Percentiles rank a stretch among this genome's conserved stretches.
phyloP scores from a whole-genome alignment of 2,797 vertebrate species.

The Brotula barbata region DNA sequence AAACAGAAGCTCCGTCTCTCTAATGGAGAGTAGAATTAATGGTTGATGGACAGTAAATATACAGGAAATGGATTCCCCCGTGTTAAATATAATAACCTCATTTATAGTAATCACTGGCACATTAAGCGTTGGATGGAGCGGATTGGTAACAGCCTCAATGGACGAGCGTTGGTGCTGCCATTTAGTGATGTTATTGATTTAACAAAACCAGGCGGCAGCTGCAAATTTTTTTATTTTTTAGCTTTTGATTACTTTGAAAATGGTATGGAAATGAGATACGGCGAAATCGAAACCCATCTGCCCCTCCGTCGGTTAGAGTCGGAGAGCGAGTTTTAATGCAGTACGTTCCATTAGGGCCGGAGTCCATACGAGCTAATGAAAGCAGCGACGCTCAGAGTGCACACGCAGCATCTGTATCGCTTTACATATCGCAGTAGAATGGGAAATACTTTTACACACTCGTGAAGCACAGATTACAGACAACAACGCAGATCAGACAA shows the following conservation, averaged over 20 bases:
- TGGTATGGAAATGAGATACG: slow-evolving; percentile 46
- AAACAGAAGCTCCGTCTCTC: slow-evolving; percentile 49
- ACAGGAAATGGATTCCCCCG: slow-evolving; percentile 77
- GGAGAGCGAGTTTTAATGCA: slow-evolving; percentile 22
- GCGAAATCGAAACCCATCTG: slow-evolving; percentile 48
- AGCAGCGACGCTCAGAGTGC: not conserved
- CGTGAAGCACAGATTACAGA: no score
- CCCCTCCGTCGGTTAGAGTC: slow-evolving; percentile 17
- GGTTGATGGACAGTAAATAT: slow-evolving; percentile 82
- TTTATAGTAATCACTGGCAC: slow-evolving; percentile 73
- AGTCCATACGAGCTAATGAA: slow-evolving; percentile 2
- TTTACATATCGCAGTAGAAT: no score
- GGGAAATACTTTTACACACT: no score
- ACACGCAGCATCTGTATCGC: no score
- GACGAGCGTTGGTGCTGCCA: slow-evolving; percentile 37
- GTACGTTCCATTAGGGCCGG: slow-evolving; percentile 32
- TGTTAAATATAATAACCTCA: slow-evolving; percentile 79
- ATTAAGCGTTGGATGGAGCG: slow-evolving; percentile 56
- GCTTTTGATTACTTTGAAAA: slow-evolving; percentile 58
- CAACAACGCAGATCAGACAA: no score
- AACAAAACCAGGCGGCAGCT: slow-evolving; percentile 14
- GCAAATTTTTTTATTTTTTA: slow-evolving; percentile 18
- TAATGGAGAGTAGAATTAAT: slow-evolving; percentile 81
- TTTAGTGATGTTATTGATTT: slow-evolving; percentile 47
- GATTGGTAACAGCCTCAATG: slow-evolving; percentile 67